Evolutionary conservation across 2,113 vertebrate species (phyloP), one percentile per base, ranked within the genome.

Genomic region (Podarcis muralis): DNA sequence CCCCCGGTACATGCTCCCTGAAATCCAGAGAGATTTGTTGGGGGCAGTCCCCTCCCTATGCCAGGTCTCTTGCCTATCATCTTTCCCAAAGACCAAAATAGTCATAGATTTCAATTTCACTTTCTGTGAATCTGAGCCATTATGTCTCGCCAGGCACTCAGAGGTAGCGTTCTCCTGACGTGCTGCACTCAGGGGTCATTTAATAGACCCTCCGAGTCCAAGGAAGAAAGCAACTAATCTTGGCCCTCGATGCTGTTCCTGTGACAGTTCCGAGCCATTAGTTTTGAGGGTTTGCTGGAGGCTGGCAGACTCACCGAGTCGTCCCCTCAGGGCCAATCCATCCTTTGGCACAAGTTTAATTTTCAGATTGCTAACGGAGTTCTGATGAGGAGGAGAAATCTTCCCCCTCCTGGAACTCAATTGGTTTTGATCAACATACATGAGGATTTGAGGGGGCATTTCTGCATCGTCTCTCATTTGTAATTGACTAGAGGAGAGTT

Each of bases 331-430:
- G 91, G 93, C 87, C 89, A 82, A 93, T 86, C 83, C 15, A 66
- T 30, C 71, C 88, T 84, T 85, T 68, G 15, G 71, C 74, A 90
- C 72, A 91, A 0, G 0, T 91, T 35, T 84, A 79, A 0, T 43
- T 92, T 53, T 88, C 86, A 68, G 90, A 94, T 94, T 92, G 91
- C 75, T 82, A 87, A 79, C 66, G 13, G 35, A 3, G 16, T 85
- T 96, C 89, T 93, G n/a, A 93, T 40, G 9, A 57, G 35, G 86
- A 62, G 66, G 3, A 32, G 3, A 12, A 86, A 53, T 25, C 1
- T 0, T 2, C 0, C 0, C 30, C 81, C 4, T 59, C 37, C 59
- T 0, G 0, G 90, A 87, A 27, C 11, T 76, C 0, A 0, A 62
- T 4, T 92, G 87, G 2, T 11, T 66, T 93, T 93, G 88, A 81